Evolutionary conservation across 1,140 invertebrate genomes (phyloP).

Genomic region (Drosophila kurseongensis): DNA sequence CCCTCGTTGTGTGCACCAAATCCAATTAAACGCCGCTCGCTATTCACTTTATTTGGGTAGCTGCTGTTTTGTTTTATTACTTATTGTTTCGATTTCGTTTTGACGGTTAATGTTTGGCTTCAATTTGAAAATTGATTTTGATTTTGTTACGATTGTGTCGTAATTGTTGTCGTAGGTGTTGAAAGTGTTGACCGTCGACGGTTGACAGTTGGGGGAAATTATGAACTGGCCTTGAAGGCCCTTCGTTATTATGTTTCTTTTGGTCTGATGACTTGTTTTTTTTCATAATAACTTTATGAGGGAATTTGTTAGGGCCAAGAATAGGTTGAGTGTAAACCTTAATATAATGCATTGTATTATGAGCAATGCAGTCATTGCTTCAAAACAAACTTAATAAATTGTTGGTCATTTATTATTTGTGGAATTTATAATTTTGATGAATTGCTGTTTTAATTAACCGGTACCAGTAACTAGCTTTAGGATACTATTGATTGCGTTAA

Average conservation of each 20-base stretch:
- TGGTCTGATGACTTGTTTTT: slow-evolving; percentile 10
- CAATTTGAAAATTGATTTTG: slow-evolving; percentile 68
- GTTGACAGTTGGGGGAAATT: slow-evolving; percentile 59
- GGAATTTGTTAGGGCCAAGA: slow-evolving; percentile 10
- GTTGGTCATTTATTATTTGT: too few species aligned
- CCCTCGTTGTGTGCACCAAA: slow-evolving; percentile 30
- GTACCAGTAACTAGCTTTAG: too few species aligned
- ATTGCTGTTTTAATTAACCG: too few species aligned
- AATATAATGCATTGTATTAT: slow-evolving; percentile 1
- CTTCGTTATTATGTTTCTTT: slow-evolving; percentile 32
- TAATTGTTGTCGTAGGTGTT: slow-evolving; percentile 73
- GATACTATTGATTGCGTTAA: too few species aligned
- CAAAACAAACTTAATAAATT: too few species aligned
- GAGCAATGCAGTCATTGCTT: too few species aligned
- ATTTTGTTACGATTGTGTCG: slow-evolving; percentile 70
- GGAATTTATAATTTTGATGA: too few species aligned
- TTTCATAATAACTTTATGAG: not conserved
- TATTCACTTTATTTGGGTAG: slow-evolving; percentile 63
- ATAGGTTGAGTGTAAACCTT: not conserved
- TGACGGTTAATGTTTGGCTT: slow-evolving; percentile 43
- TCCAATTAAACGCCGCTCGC: slow-evolving; percentile 50
- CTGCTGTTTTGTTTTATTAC: slow-evolving; percentile 54
- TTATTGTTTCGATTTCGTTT: slow-evolving; percentile 35
- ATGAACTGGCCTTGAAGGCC: slow-evolving; percentile 57
- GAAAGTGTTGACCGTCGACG: slow-evolving; percentile 42